Evolutionary conservation across 2,888 invertebrate species (phyloP).

Genomic region (Microdon myrmicae): DNA sequence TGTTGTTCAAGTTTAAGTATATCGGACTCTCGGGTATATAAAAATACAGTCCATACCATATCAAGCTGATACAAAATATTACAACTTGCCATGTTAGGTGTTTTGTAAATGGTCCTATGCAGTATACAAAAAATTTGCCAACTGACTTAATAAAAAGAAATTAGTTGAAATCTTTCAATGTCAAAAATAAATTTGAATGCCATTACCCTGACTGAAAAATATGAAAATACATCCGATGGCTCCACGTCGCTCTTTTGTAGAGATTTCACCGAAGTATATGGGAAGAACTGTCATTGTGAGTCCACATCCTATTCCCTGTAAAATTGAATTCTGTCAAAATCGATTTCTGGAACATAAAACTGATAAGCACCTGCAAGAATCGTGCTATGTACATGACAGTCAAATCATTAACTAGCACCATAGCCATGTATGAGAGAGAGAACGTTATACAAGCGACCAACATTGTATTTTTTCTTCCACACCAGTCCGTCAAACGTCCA

Average conservation of each 20-base stretch:
- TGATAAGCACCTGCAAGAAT: constrained; percentile 57
- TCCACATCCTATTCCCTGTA: constrained; percentile 73
- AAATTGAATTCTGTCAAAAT: background rate
- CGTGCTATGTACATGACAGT: constrained; percentile 69
- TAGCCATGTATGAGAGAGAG: constrained; percentile 76
- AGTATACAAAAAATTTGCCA: constrained; percentile 77
- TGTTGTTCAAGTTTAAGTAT: constrained; percentile 72
- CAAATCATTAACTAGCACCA: constrained; percentile 72
- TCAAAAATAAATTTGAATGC: background rate
- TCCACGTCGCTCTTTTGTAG: constrained; percentile 82
- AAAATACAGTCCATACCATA: constrained; percentile 72
- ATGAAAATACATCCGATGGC: constrained; percentile 84
- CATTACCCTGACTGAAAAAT: constrained; percentile 70
- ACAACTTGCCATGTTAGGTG: constrained; percentile 74
- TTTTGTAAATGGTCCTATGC: constrained; percentile 76
- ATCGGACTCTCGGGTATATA: constrained; percentile 87
- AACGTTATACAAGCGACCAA: constrained; percentile 74
- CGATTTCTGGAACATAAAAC: background rate
- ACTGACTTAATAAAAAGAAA: constrained; percentile 69
- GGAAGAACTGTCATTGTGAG: constrained; percentile 79
- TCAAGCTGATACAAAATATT: constrained; percentile 72
- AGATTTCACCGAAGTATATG: constrained; percentile 88
- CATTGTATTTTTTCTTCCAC: constrained; percentile 77
- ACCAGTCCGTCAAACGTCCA: constrained; percentile 73
- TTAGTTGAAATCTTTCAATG: background rate